Base-by-base conservation (phyloP, 2,888 invertebrate species). In the Trissolcus japonicus region DNA sequence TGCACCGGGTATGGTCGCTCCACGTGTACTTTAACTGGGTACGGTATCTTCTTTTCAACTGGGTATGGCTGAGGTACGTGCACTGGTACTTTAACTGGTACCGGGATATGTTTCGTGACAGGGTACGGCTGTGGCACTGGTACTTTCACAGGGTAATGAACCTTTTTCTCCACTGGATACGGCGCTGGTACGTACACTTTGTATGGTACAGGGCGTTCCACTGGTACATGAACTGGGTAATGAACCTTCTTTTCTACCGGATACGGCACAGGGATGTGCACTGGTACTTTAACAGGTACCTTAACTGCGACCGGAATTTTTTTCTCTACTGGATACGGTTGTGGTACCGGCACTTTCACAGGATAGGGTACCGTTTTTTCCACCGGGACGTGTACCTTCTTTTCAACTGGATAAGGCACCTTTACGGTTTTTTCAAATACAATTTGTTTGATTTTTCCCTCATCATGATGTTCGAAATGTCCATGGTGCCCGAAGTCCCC, bases 11-110 rank as follows among this genome's bases (percentile, higher is more conserved):
- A 94, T 1, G 94, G 94, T 61, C 92, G 92, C 84, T 94, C 94
- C 7, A 95, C 93, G 72, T 92, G 93, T 87, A 94, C 94, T 83
- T 94, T 94, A 0, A 95, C 93, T 57, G 91, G 93, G 83, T 93
- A 93, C 79, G 93, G 94, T 55, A 95, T 90, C 77, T 92, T 91
- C 85, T 94, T 94, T 84, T 94, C 93, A 0, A 94, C 93, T 11
- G 94, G 93, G 65, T 93, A 91, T 6, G 94, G 94, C 92, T 89
- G 85, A 19, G 19, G 80, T 9, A 90, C 90, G 21, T 85, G 87
- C 11, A 90, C 90, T 56, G 90, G 92, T 1, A 94, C 94, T 81
- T 92, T 91, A 0, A 95, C 94, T 74, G 94, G 93, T 83, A 93
- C 93, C 79, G 93, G 94, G 54, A 95, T 90, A 76, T 92, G 91